phyloP scores from a whole-genome alignment of 1,140 invertebrate genomes.

The Coptotermes formosanus region DNA sequence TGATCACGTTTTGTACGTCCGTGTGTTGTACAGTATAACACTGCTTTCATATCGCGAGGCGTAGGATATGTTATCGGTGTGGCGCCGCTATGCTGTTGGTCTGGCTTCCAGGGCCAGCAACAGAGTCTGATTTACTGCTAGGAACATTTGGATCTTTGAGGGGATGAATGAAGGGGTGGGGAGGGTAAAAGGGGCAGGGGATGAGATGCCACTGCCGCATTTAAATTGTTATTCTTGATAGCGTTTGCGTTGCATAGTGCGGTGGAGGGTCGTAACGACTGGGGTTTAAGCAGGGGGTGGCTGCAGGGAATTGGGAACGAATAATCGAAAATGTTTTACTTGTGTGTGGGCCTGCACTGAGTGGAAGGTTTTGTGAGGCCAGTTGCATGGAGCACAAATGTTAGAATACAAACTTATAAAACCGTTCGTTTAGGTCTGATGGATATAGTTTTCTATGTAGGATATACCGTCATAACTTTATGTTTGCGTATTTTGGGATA shows the following conservation, averaged over 20 bases:
- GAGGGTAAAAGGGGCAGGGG: not conserved
- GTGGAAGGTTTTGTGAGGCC: too few species aligned
- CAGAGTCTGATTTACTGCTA: constrained; percentile 15
- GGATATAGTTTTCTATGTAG: too few species aligned
- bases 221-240: constrained; percentile 30
- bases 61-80: not conserved
- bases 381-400: too few species aligned
- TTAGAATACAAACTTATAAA: too few species aligned
- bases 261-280: constrained; percentile 2
- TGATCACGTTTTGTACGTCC: not conserved
- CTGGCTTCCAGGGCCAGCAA: not conserved
- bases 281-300: constrained; percentile 7
- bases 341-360: too few species aligned
- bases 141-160: constrained; percentile 13
- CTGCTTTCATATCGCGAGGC: not conserved
- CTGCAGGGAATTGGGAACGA: not conserved
- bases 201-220: constrained; percentile 18
- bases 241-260: constrained; percentile 1
- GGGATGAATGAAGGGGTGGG: not conserved
- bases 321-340: constrained; percentile 6
- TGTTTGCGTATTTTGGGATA: too few species aligned
- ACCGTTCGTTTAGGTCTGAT: too few species aligned
- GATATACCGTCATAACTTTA: too few species aligned
- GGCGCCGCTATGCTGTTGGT: constrained; percentile 7
- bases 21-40: not conserved